Base-by-base conservation (phyloP, 1,140 invertebrate species). In the Bradysia coprophila region DNA sequence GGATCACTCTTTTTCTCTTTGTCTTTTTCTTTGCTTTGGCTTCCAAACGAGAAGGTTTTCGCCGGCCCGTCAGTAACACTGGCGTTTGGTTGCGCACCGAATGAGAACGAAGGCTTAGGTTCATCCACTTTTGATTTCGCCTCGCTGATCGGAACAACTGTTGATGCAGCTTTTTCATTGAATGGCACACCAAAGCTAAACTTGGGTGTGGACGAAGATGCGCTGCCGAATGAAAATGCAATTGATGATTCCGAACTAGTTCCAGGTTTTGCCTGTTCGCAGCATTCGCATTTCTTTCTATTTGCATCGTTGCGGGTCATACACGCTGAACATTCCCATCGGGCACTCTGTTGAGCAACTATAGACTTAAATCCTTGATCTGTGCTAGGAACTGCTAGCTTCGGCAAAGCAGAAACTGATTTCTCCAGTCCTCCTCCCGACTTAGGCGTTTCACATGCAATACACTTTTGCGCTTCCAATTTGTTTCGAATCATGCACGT, bases 251-350 rank as follows among this genome's bases (percentile, higher is more conserved):
- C 21, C 43, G 52, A 8, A 15, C 40, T 40, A 4, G 47, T 47
- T 11, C 59, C 66, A 8, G 76, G 74, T 51, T 73, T 81, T 1
- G 68, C 54, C 20, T 75, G 65, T 42, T 75, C 72, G 53, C 81
- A 85, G 45, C 79, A 81, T 18, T 72, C 62, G 62, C 82, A 86
- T 48, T 66, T 72, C 4, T 48, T 49, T 31, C 60, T 64, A 19
- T 64, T 55, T 8, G 51, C 52, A 19, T 71, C 67, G 50, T 82
- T 83, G 40, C 64, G 60, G 1, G 80, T 59, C 57, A 77, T 66
- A 53, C 80, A 84, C 18, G 61, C 64, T 18, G 67, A 57, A 56
- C 80, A 84, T 46, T 75, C 69, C 78, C 78, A 83, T 37, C 56
- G 66, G n/a, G 53, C 45, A 31, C 48, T 46, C 46, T 70, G 68